A percentile compares a stretch with the other conserved stretches of the same genome.
Conservation (phyloP, 2,113 vertebrate species). For the Stercorarius parasiticus region DNA sequence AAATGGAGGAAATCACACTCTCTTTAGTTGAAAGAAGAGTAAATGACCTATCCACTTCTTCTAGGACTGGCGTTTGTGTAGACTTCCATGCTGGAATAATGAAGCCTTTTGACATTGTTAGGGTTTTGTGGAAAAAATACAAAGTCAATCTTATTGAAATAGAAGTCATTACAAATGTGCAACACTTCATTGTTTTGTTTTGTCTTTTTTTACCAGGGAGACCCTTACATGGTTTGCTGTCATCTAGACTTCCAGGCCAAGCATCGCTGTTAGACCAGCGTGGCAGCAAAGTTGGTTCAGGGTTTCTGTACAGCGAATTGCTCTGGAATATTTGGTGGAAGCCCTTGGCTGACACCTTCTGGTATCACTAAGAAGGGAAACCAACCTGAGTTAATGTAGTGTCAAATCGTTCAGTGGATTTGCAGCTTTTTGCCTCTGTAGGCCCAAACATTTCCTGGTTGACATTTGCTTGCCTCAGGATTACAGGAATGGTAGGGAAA, state of each 20-base stretch:
- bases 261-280: not conserved
- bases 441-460: not conserved
- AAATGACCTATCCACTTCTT: not conserved
- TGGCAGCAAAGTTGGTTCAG: not conserved
- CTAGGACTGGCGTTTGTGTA: not conserved
- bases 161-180: not conserved
- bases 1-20: not conserved
- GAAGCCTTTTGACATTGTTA: not conserved
- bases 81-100: not conserved
- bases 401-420: not conserved
- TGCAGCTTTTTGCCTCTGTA: not conserved
- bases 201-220: not conserved
- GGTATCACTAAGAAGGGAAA: not conserved
- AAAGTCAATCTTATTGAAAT: not conserved
- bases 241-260: rapidly evolving
- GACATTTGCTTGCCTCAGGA: not conserved
- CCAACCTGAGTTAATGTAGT: not conserved
- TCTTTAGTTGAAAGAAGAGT: not conserved
- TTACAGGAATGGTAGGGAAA: not conserved
- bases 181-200: not conserved
- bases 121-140: not conserved
- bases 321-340: not conserved
- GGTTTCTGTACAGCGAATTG: not conserved
- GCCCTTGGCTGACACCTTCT: conserved; percentile 26
- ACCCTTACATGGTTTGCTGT: not conserved